A percentile compares a stretch with the other conserved stretches of the same genome.
phyloP scores from a whole-genome alignment of 2,888 invertebrate genomes.

The Drosophila neotestacea region DNA sequence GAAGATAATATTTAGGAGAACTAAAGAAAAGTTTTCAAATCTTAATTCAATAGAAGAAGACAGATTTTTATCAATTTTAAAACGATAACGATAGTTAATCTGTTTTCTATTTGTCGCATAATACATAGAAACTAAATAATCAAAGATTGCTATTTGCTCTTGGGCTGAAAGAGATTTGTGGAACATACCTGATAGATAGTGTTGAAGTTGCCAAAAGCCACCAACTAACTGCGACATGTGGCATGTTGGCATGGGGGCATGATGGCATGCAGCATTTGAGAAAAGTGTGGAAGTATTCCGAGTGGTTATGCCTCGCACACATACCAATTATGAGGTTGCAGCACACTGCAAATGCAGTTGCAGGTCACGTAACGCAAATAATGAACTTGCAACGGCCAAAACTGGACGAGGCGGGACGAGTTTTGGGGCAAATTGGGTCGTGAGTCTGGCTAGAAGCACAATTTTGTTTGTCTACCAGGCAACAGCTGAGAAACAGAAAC shows the following conservation, averaged over 20 bases:
- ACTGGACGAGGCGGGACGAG: not conserved
- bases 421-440: not conserved
- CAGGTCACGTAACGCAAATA: conserved; percentile 75
- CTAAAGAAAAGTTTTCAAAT: too few relatives aligned
- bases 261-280: conserved; percentile 2
- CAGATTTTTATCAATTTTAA: too few relatives aligned
- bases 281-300: conserved; percentile 6
- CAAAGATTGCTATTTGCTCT: too few relatives aligned
- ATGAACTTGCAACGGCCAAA: conserved; percentile 57
- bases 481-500: conserved; percentile 3
- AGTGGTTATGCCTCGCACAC: conserved; percentile 42
- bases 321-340: conserved; percentile 64
- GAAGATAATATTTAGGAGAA: not conserved
- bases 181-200: too few relatives aligned
- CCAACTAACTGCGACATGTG: not conserved
- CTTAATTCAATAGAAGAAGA: too few relatives aligned
- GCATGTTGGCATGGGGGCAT: not conserved
- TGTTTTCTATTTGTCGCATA: too few relatives aligned
- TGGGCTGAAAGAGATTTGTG: too few relatives aligned
- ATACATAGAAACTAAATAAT: too few relatives aligned
- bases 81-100: too few relatives aligned
- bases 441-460: conserved; percentile 13
- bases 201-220: not conserved
- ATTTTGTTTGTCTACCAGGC: conserved; percentile 59
- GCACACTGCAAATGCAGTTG: conserved; percentile 43